A percentile compares a stretch with the other conserved stretches of the same genome.
Evolutionary conservation across 2,113 vertebrate species (phyloP).

Genomic region (Gavia stellata): DNA sequence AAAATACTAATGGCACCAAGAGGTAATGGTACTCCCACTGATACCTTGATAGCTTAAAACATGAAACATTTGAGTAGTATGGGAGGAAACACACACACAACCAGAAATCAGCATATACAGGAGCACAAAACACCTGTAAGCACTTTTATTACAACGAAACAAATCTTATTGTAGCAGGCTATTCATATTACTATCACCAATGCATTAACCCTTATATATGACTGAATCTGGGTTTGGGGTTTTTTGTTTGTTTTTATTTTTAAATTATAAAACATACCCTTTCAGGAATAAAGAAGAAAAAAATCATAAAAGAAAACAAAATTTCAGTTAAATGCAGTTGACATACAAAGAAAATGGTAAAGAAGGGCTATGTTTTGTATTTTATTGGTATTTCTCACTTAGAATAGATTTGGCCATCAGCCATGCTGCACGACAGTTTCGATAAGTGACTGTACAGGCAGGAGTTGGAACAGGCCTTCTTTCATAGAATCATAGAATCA

Average conservation of each 20-base stretch:
- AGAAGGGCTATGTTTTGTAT: neutral
- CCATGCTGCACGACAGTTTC: neutral
- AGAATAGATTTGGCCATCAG: neutral
- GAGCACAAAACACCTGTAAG: neutral
- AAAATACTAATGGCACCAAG: neutral
- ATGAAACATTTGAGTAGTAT: neutral
- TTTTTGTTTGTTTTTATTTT: neutral
- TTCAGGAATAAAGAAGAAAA: neutral
- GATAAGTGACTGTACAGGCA: neutral
- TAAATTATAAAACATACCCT: neutral
- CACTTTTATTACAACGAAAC: neutral
- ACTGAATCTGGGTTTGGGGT: neutral
- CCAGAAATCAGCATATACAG: neutral
- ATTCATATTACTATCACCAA: neutral
- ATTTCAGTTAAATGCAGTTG: neutral
- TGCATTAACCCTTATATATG: neutral
- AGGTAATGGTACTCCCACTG: fast-evolving
- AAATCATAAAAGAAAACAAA: neutral
- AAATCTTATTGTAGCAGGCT: neutral
- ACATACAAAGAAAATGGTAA: neutral
- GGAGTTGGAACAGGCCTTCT: neutral
- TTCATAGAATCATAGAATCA: too few relatives aligned
- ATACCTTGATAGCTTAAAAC: neutral
- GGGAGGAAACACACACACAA: neutral
- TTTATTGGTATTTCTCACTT: neutral